phyloP scores from a whole-genome alignment of 2,888 invertebrate genomes.

The Tridacna gigas region DNA sequence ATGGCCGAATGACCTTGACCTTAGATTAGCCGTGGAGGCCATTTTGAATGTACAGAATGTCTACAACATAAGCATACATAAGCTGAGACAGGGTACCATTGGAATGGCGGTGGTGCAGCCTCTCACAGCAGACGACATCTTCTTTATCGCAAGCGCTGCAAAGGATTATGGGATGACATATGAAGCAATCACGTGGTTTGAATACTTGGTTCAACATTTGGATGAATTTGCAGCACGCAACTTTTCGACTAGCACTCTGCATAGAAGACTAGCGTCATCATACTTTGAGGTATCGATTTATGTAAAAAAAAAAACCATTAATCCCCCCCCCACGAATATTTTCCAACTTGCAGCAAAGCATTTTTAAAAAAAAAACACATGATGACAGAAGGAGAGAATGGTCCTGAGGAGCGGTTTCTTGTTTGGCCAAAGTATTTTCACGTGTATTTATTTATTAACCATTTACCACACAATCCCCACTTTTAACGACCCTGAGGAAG shows the following conservation, averaged over 20 bases:
- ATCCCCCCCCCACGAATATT: too few species aligned
- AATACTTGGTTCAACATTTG: constrained; percentile 37
- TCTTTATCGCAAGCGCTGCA: constrained; percentile 51
- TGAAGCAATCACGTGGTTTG: constrained; percentile 57
- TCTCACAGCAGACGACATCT: constrained; percentile 52
- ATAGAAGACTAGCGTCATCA: constrained; percentile 35
- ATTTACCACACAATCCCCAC: too few species aligned
- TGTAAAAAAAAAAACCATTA: too few species aligned
- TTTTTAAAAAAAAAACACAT: too few species aligned
- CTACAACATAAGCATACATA: constrained; percentile 46
- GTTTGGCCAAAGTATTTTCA: too few species aligned
- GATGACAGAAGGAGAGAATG: too few species aligned
- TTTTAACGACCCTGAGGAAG: too few species aligned
- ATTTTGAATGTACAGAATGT: constrained; percentile 54
- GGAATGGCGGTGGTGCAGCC: constrained; percentile 21
- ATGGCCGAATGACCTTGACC: constrained; percentile 49
- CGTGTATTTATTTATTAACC: too few species aligned
- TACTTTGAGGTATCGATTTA: constrained; percentile 24
- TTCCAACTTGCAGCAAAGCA: too few species aligned
- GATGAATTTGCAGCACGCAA: constrained; percentile 26
- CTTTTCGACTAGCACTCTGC: constrained; percentile 41
- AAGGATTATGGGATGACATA: constrained; percentile 47
- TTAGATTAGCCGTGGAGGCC: constrained; percentile 43
- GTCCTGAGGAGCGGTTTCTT: too few species aligned
- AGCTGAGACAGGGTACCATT: constrained; percentile 36